Evolutionary conservation across 2,113 vertebrate genomes (phyloP), one percentile per base, ranked within the genome.

Genomic region (Malurus elegans): DNA sequence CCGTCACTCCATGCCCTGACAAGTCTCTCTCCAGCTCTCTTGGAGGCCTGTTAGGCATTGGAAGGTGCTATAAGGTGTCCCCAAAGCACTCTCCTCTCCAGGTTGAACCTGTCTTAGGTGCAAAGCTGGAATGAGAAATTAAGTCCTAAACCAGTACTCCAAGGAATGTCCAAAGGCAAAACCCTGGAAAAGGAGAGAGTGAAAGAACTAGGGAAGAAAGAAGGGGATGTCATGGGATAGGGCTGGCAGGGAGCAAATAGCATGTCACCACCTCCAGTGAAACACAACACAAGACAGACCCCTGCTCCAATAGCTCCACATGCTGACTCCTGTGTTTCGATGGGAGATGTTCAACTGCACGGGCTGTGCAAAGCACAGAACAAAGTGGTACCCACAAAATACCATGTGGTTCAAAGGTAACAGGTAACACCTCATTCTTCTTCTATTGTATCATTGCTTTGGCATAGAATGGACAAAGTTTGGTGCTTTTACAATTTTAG

Each of bases 261-360:
- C 4, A 0, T 0, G 11, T 23, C 47, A 24, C 18, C 56, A 34
- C 21, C 32, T 15, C 28, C 74, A 24, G 20, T 1, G 14, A 44
- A 40, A 36, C 9, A 2, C 36, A 40, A 23, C 44, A 8, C 44
- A 32, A 13, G 10, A 3, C 48, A 23, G 26, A 12, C 8, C 32
- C 32, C 38, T 2, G 19, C 47, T 38, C 23, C n/a, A 9, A 4
- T 32, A 32, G 65, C 74, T 57, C 50, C 50, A 4, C 20, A 1
- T 0, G 5, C 6, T 20, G 26, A 17, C 13, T n/a, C 28, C n/a
- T n/a, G 15, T 1, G 12, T 26, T 4, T 61, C 23, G 13, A 26
- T 24, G 51, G 34, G 50, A 13, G 9, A 18, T 0, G 10, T 34
- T 8, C 25, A n/a, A 0, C 14, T 1, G 5, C 65, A 3, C 0